These are phyloP conservation scores for Phalloptychus januarius DNA, from an alignment of 2,797 vertebrate species.

Conservation along the genomic window DNA sequence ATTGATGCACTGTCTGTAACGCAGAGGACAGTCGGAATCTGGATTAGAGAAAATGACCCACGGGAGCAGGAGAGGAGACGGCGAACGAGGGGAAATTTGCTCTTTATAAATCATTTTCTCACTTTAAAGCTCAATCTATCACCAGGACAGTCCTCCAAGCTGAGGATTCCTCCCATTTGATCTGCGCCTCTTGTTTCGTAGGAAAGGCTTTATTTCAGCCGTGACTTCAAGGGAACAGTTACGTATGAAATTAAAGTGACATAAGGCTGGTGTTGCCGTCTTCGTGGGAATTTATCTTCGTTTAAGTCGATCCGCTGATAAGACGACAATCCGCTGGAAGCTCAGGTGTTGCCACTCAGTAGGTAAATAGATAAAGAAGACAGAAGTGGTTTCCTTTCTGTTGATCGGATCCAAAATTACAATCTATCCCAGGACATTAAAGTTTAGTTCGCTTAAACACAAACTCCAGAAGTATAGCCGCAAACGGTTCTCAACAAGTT, in stretches of 20 bases:
- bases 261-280: slow-evolving; percentile 3
- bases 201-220: slow-evolving; percentile 49
- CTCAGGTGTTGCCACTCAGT: neutral
- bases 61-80: slow-evolving; percentile 29
- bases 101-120: slow-evolving; percentile 66
- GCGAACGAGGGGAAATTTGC: slow-evolving; percentile 35
- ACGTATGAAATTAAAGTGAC: slow-evolving; percentile 38
- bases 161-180: slow-evolving; percentile 25
- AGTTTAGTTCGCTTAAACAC: neutral
- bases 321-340: neutral
- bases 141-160: neutral
- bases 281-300: slow-evolving; percentile 26
- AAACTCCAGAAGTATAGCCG: neutral
- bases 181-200: slow-evolving; percentile 53
- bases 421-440: neutral
- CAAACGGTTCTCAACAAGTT: neutral
- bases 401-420: neutral
- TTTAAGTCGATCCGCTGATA: slow-evolving; percentile 2
- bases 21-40: slow-evolving; percentile 67
- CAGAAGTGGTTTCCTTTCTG: neutral
- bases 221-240: slow-evolving; percentile 25
- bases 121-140: slow-evolving; percentile 42
- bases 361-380: neutral
- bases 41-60: slow-evolving; percentile 71
- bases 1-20: slow-evolving; percentile 72